Percentiles rank a stretch among this genome's conserved stretches.
Conservation (phyloP, 2,113 vertebrate species). For the Psammodynastes pulverulentus region DNA sequence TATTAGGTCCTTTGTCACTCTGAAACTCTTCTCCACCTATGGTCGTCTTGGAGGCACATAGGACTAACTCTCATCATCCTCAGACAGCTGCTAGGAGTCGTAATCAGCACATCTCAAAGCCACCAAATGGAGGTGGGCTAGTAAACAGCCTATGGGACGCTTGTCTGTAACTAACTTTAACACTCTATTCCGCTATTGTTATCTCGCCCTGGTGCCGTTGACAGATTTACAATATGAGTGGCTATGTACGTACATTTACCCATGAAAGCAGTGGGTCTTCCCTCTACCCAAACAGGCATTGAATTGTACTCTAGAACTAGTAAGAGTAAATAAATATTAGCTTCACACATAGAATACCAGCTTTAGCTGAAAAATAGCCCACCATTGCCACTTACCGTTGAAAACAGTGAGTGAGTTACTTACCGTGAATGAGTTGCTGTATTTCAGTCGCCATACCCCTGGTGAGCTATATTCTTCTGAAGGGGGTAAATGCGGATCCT, state of each 20-base stretch:
- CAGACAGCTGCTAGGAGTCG: background rate
- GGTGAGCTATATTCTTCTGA: background rate
- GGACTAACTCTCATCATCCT: background rate
- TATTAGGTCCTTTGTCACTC: background rate
- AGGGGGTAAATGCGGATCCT: background rate
- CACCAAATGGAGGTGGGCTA: background rate
- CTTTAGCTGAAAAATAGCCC: background rate
- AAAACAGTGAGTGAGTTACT: background rate
- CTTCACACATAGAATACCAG: background rate
- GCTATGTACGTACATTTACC: background rate
- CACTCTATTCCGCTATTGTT: background rate
- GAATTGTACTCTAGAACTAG: background rate
- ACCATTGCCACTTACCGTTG: background rate
- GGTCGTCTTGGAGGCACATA: background rate
- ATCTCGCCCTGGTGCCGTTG: background rate
- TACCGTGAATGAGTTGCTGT: background rate
- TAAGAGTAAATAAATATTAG: background rate
- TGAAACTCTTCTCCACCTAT: background rate
- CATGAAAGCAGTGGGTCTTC: background rate
- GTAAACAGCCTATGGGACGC: rapidly evolving
- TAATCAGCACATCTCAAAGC: background rate
- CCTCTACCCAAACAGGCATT: background rate
- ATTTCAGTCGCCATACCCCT: background rate
- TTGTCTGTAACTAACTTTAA: background rate
- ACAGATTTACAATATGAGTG: background rate